Conservation (phyloP, 37 sponge, comb jelly and placozoan genomes). For the Aphrocallistes beatrix region DNA sequence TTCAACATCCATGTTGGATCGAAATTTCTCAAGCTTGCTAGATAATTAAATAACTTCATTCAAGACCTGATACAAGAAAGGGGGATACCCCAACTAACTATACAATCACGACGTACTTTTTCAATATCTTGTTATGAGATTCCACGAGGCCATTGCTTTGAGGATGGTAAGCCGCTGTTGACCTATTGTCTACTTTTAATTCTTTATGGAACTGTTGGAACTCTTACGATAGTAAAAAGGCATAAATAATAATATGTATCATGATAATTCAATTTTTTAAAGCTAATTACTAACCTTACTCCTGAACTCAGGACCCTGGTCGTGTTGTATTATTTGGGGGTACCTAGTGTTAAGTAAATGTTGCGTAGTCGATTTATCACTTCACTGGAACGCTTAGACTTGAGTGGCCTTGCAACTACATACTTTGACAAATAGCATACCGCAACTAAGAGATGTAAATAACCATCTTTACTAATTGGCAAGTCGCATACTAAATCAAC, state of each 20-base stretch:
- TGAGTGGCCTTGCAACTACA: not conserved
- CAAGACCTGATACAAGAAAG: too few species aligned
- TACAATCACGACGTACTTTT: too few species aligned
- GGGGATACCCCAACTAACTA: too few species aligned
- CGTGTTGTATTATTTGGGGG: not conserved
- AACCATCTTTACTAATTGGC: not conserved
- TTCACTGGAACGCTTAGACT: not conserved
- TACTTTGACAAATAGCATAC: conserved; percentile 1
- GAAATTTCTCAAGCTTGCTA: conserved; percentile 5
- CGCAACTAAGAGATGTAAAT: not conserved
- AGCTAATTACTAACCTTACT: not conserved
- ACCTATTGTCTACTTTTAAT: not conserved
- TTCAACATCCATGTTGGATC: not conserved
- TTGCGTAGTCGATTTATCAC: not conserved
- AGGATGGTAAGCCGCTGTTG: not conserved
- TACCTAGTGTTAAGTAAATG: not conserved
- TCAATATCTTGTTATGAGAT: not conserved
- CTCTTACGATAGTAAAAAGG: not conserved
- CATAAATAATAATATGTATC: too few species aligned
- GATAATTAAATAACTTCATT: too few species aligned
- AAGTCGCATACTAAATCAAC: not conserved
- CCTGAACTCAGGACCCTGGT: not conserved
- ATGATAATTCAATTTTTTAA: too few species aligned
- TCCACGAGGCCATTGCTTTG: not conserved
- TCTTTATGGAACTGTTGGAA: not conserved